Evolutionary conservation across 2,888 invertebrate species (phyloP).

Genomic region (Macaria liturata): DNA sequence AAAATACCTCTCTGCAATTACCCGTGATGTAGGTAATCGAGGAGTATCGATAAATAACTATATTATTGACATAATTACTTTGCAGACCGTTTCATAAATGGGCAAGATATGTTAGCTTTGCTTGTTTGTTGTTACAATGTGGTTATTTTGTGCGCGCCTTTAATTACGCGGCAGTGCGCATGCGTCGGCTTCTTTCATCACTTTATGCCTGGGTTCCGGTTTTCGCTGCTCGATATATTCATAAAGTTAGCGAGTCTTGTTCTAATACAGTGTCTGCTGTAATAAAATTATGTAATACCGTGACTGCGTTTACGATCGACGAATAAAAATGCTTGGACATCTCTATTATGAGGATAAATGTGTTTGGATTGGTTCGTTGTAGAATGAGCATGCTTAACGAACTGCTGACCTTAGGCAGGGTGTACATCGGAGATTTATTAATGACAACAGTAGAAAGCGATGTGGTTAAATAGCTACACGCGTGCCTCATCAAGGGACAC

Average conservation of each 20-base stretch:
- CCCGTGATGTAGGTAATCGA: slow-evolving; percentile 53
- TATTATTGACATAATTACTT: slow-evolving; percentile 65
- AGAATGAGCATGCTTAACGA: slow-evolving; percentile 24
- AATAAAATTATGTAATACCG: no score
- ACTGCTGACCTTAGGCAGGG: slow-evolving; percentile 49
- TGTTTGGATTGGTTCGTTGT: slow-evolving; percentile 7
- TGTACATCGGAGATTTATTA: slow-evolving; percentile 42
- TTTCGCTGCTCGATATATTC: neutral
- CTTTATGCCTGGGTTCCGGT: slow-evolving; percentile 12
- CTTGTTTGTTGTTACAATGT: slow-evolving; percentile 47
- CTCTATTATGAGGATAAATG: neutral
- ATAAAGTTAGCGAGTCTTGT: no score
- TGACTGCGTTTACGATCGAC: no score
- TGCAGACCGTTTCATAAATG: slow-evolving; percentile 49
- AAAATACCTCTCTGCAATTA: slow-evolving; percentile 63
- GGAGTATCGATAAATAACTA: slow-evolving; percentile 55
- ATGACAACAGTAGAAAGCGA: slow-evolving; percentile 59
- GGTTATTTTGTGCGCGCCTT: slow-evolving; percentile 43
- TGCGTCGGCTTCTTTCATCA: slow-evolving; percentile 28
- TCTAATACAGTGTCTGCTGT: no score
- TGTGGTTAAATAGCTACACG: slow-evolving; percentile 57
- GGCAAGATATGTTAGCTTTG: slow-evolving; percentile 40
- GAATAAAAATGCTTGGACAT: no score
- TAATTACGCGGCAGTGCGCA: slow-evolving; percentile 33
- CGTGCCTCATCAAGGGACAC: slow-evolving; percentile 48